phyloP scores from a whole-genome alignment of 2,797 vertebrate species.

The Fringilla coelebs region DNA sequence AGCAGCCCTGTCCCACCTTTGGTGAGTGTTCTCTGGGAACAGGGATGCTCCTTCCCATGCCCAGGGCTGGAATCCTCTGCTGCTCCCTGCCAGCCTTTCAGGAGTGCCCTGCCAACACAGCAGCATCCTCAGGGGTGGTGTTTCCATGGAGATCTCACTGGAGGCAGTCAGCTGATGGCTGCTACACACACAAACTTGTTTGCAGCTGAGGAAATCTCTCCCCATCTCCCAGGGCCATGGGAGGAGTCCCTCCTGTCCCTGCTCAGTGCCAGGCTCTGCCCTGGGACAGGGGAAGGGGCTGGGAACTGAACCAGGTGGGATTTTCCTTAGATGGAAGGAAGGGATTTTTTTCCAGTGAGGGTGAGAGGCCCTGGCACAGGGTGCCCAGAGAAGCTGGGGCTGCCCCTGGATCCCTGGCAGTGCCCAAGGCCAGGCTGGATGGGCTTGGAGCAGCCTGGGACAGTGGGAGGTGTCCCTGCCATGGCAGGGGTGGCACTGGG shows the following conservation, averaged over 20 bases:
- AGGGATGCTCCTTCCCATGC: neutral
- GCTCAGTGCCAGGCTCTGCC: neutral
- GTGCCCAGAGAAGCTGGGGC: neutral
- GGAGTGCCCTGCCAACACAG: slow-evolving; percentile 74
- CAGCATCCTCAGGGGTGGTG: slow-evolving; percentile 83
- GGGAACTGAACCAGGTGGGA: neutral
- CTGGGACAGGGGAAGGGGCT: neutral
- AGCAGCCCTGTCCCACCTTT: neutral
- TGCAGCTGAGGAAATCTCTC: neutral
- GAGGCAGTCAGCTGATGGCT: slow-evolving; percentile 88
- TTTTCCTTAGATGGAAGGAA: neutral
- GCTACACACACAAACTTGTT: slow-evolving; percentile 74
- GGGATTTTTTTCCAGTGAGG: neutral
- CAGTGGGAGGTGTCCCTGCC: neutral
- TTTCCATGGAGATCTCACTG: slow-evolving; percentile 88
- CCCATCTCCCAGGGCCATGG: neutral
- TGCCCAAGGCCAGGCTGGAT: neutral
- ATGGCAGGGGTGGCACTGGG: neutral
- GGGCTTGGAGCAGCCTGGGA: neutral
- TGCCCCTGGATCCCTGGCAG: neutral
- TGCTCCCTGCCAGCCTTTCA: slow-evolving; percentile 3
- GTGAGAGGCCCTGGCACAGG: neutral
- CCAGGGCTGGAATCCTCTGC: slow-evolving; percentile 33
- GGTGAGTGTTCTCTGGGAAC: neutral
- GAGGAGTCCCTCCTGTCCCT: neutral